Evolutionary conservation across 23 tunicate genomes (phyloP), one percentile per base, ranked within the genome.

Genomic region (Ciona savignyi): DNA sequence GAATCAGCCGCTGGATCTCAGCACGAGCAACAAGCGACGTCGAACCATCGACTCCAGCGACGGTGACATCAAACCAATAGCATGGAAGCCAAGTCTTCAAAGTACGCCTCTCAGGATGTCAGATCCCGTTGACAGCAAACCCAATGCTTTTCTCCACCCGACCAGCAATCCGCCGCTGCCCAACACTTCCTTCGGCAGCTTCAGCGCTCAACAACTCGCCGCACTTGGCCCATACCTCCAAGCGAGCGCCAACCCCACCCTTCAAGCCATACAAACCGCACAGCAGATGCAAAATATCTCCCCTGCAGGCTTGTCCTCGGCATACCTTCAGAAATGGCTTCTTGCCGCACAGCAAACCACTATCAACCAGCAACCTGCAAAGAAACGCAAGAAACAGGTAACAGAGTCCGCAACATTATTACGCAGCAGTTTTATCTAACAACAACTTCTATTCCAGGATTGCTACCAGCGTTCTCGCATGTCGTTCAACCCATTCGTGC

Each of bases 1-100:
- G 33, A 82, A 30, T 30, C 87, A 82, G 61, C 87, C 87, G 29
- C 70, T 82, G 4, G 87, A 82, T 51, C 67, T 82, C 32, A 68
- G 75, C 34, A 82, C 87, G 25, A 72, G 74, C 23, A 81, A 65
- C 30, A 42, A 64, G 29, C 29, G 73, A 32, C 85, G 73, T 33
- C n/a, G 65, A 33, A 62, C 63, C 1, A 34, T 21, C 0, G 29
- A 30, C 19, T 32, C 35, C 32, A 35, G 3, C 4, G 64, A 35
- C 3, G 67, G 22, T 27, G 23, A 26, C 4, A 35, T 34, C 27
- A 25, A 63, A 4, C 68, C 6, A 23, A 29, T 68, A 3, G 25
- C 72, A 68, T 33, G 33, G 26, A 62, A 74, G 49, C 69, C 78
- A 30, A 30, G 30, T 19, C 68, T 74, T 2, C 70, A 63, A 29